These are phyloP conservation scores for Brenthis ino DNA, from an alignment of 2,888 invertebrate genomes.

Conservation along the genomic window DNA sequence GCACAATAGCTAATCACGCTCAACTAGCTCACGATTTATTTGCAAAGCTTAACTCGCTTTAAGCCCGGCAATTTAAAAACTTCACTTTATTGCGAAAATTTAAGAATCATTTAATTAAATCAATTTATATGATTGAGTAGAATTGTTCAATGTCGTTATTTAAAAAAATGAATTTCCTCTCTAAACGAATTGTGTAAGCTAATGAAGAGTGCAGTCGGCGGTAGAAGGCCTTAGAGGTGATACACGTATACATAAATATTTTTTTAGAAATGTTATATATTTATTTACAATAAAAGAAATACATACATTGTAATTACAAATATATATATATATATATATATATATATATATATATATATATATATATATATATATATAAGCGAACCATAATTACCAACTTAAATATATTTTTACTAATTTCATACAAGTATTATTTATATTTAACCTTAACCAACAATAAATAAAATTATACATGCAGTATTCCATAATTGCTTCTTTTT, in stretches of 20 bases:
- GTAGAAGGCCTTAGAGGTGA: conserved; percentile 37
- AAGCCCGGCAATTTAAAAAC: conserved; percentile 3
- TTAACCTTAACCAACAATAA: conserved; percentile 20
- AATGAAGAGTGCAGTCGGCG: conserved; percentile 39
- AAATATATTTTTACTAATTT: conserved; percentile 35
- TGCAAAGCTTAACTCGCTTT: conserved; percentile 18
- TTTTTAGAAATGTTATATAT: too few species aligned
- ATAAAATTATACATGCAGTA: conserved; percentile 9
- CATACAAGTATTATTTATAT: conserved; percentile 32
- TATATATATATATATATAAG: too few species aligned
- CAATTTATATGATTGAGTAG: conserved; percentile 13
- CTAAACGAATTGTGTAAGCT: conserved; percentile 43
- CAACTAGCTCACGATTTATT: conserved; percentile 37
- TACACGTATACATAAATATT: conserved; percentile 8
- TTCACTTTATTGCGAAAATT: conserved; percentile 9
- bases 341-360: too few species aligned
- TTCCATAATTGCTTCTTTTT: conserved; percentile 9
- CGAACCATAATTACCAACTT: too few species aligned
- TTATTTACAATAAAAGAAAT: too few species aligned
- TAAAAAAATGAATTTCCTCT: conserved; percentile 43
- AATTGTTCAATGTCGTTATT: conserved; percentile 33
- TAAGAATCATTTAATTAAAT: conserved; percentile 23
- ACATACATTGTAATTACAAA: too few species aligned
- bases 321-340: too few species aligned
- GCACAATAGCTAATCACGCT: conserved; percentile 45